These are phyloP conservation scores for Eupithecia pulchellata DNA, from an alignment of 2,888 invertebrate genomes.

Conservation along the genomic window DNA sequence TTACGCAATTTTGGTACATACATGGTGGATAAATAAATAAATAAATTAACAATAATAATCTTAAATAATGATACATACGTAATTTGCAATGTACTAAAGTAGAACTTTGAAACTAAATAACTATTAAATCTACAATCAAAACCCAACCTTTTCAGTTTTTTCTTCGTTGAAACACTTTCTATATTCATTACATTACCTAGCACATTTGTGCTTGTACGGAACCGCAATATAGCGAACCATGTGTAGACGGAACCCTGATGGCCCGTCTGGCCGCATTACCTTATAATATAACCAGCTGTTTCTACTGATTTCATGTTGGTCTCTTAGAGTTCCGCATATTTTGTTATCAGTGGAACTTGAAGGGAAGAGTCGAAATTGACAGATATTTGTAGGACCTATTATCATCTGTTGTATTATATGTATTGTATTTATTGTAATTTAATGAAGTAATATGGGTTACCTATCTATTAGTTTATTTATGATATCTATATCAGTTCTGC, in stretches of 20 bases:
- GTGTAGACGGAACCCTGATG: conserved; percentile 8
- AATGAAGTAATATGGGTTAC: too few relatives aligned
- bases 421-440: too few relatives aligned
- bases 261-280: conserved; percentile 21
- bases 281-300: conserved; percentile 62
- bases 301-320: conserved; percentile 56
- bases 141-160: neutral
- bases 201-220: conserved; percentile 6
- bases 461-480: too few relatives aligned
- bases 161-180: neutral
- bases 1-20: too few relatives aligned
- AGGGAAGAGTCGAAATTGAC: neutral
- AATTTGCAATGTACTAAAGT: neutral
- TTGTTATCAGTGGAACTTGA: neutral
- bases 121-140: neutral
- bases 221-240: conserved; percentile 4
- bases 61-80: too few relatives aligned
- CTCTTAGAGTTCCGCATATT: conserved; percentile 32
- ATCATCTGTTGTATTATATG: too few relatives aligned
- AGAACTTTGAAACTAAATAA: neutral
- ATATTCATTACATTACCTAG: neutral
- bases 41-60: too few relatives aligned
- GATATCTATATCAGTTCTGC: too few relatives aligned
- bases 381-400: too few relatives aligned
- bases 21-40: too few relatives aligned